Evolutionary conservation across 2,888 invertebrate genomes (phyloP).

Genomic region (Autographa gamma): DNA sequence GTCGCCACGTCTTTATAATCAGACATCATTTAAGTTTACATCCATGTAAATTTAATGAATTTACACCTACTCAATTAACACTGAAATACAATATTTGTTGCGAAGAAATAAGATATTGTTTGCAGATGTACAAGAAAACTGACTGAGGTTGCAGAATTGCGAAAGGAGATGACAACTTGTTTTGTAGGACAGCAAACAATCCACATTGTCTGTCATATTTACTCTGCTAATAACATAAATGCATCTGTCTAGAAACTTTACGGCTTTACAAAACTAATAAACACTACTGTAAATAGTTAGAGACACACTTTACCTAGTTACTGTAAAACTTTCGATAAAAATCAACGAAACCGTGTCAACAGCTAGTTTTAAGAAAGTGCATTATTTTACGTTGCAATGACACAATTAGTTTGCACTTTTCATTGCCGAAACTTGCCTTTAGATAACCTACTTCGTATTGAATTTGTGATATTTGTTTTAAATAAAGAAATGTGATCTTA

Average conservation of each 20-base stretch:
- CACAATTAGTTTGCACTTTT: constrained; percentile 11
- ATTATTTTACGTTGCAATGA: not conserved
- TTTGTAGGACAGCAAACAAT: not conserved
- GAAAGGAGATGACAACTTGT: not conserved
- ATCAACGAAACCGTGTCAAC: not conserved
- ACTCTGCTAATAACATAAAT: constrained; percentile 1
- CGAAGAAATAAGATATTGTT: not conserved
- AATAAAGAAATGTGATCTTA: not conserved
- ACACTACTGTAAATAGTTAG: not conserved
- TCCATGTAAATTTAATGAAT: not conserved
- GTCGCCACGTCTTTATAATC: not conserved
- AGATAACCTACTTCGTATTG: constrained; percentile 3
- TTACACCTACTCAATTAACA: not conserved
- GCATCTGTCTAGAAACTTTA: constrained; percentile 1
- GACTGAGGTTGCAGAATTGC: not conserved
- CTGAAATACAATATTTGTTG: not conserved
- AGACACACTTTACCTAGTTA: not conserved
- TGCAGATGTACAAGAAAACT: not conserved
- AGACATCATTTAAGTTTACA: not conserved
- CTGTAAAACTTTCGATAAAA: not conserved
- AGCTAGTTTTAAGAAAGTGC: not conserved
- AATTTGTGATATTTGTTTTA: not conserved
- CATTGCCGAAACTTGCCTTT: constrained; percentile 16
- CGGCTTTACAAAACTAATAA: not conserved
- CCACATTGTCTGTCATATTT: not conserved